Percentiles rank a stretch among this genome's conserved stretches.
These are phyloP conservation scores for Alligator mississippiensis DNA, from an alignment of 2,113 vertebrate species.

Conservation along the genomic window DNA sequence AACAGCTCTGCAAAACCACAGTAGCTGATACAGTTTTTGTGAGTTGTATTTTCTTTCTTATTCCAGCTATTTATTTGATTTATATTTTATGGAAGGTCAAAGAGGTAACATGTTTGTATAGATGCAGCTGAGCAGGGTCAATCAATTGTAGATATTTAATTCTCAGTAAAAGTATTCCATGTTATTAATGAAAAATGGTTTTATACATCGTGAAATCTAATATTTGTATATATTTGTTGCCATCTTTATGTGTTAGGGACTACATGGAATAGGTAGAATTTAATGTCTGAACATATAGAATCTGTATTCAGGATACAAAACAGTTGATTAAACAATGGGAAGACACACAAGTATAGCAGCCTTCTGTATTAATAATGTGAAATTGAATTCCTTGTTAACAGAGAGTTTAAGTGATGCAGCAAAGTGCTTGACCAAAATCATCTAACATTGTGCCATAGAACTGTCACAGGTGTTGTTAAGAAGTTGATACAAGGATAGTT, in stretches of 20 bases:
- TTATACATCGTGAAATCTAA: background rate
- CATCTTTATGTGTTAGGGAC: background rate
- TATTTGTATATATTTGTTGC: background rate
- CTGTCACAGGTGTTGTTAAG: background rate
- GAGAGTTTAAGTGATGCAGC: background rate
- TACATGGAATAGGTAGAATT: background rate
- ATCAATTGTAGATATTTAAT: background rate
- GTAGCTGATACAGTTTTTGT: background rate
- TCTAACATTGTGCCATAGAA: rapidly evolving
- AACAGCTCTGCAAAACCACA: background rate
- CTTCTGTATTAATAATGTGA: background rate
- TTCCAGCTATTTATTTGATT: background rate
- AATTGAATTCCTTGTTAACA: background rate
- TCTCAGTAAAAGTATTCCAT: background rate
- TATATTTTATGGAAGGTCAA: background rate
- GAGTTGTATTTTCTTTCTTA: background rate
- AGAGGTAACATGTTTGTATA: background rate
- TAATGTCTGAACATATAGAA: background rate
- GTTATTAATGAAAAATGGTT: background rate
- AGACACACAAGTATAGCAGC: background rate
- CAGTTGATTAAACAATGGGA: background rate
- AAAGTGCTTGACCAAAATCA: background rate
- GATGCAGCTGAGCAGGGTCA: background rate
- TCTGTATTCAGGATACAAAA: background rate
- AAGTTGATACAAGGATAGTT: background rate